phyloP scores from a whole-genome alignment of 2,888 invertebrate genomes.

The Bembecia ichneumoniformis region DNA sequence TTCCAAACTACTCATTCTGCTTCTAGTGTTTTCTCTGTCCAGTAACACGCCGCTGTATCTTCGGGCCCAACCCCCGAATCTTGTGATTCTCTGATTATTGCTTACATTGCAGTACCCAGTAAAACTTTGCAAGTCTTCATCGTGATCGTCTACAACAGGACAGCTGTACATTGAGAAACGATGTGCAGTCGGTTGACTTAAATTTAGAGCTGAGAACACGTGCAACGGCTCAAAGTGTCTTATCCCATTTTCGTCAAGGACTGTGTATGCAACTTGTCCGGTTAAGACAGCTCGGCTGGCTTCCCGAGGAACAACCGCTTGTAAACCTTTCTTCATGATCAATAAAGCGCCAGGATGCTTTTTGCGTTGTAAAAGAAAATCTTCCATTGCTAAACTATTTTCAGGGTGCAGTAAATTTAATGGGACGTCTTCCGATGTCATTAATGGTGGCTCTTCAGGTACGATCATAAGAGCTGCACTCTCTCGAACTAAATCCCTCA shows the following conservation, averaged over 20 bases:
- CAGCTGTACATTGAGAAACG: conserved; percentile 79
- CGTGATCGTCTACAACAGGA: conserved; percentile 69
- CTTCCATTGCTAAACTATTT: conserved; percentile 83
- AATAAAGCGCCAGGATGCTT: conserved; percentile 75
- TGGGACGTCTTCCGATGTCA: conserved; percentile 81
- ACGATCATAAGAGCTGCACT: conserved; percentile 80
- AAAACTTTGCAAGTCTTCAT: conserved; percentile 56
- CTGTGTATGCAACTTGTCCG: conserved; percentile 81
- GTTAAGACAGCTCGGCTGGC: conserved; percentile 80
- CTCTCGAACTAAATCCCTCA: conserved; percentile 79
- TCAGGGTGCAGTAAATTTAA: conserved; percentile 76
- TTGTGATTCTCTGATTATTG: conserved; percentile 60
- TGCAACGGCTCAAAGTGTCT: conserved; percentile 83
- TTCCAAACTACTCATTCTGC: conserved; percentile 60
- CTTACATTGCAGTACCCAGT: conserved; percentile 64
- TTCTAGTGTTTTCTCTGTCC: conserved; percentile 55
- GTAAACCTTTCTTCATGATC: conserved; percentile 80
- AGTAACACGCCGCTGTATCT: conserved; percentile 51
- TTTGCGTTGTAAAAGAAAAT: conserved; percentile 76
- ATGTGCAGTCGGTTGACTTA: conserved; percentile 76
- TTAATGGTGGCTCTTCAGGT: conserved; percentile 73
- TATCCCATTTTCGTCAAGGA: conserved; percentile 83
- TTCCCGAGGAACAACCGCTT: conserved; percentile 84
- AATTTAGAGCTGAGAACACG: conserved; percentile 78
- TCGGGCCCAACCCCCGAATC: conserved; percentile 56